phyloP scores from a whole-genome alignment of 1,140 invertebrate genomes.

The Doryteuthis pealeii region DNA sequence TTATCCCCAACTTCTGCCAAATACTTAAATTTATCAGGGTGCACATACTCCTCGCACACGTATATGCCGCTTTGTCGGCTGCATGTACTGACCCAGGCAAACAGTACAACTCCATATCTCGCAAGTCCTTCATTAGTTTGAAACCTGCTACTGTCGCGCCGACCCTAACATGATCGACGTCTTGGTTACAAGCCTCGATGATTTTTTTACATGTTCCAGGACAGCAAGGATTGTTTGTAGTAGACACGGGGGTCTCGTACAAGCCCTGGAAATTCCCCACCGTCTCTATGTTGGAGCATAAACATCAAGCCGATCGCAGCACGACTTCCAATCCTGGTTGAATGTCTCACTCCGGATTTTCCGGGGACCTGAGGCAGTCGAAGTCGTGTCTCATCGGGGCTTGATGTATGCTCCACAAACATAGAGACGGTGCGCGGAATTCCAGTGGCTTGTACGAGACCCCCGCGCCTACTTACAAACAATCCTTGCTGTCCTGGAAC shows the following conservation, averaged over 20 bases:
- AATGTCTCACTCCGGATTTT: conserved; percentile 97
- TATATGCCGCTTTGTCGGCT: conserved; percentile 94
- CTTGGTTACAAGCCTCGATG: conserved; percentile 85
- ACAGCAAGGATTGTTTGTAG: conserved; percentile 81
- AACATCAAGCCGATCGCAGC: conserved; percentile 62
- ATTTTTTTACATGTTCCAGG: conserved; percentile 75
- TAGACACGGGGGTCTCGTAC: conserved; percentile 86
- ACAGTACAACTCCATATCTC: conserved; percentile 85
- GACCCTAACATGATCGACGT: conserved; percentile 99
- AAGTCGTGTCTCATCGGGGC: conserved; percentile 77
- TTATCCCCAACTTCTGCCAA: conserved; percentile 86
- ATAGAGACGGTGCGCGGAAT: conserved; percentile 81
- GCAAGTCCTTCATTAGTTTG: conserved; percentile 83
- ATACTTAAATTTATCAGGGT: conserved; percentile 88
- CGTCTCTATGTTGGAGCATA: conserved; percentile 72
- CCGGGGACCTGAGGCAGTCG: conserved; percentile 78
- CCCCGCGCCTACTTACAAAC: conserved; percentile 80
- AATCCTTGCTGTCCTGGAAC: conserved; percentile 78
- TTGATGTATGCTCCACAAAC: conserved; percentile 55
- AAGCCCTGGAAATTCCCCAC: conserved; percentile 74
- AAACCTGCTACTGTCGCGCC: conserved; percentile 89
- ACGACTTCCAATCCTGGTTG: conserved; percentile 91
- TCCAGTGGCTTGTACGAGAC: conserved; percentile 84
- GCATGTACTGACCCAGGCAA: conserved; percentile 99
- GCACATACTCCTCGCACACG: conserved; percentile 96